phyloP scores from a whole-genome alignment of 2,888 invertebrate species.

The Coleophora deauratella region DNA sequence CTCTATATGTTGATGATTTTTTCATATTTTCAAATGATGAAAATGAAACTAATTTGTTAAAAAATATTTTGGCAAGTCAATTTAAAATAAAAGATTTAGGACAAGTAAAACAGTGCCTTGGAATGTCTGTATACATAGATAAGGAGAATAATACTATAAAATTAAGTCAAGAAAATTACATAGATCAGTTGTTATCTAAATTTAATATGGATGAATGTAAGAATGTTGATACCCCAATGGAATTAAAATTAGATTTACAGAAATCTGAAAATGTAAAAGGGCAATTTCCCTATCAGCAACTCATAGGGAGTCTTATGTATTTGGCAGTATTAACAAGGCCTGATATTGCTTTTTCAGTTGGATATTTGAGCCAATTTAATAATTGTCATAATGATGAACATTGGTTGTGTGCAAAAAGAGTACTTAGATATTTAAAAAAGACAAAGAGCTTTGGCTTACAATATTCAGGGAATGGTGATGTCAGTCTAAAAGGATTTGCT shows the following conservation, averaged over 20 bases:
- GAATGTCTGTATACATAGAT: conserved; percentile 5
- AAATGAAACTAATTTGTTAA: too few species aligned
- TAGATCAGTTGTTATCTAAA: conserved; percentile 3
- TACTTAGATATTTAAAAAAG: too few species aligned
- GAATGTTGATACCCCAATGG: conserved; percentile 9
- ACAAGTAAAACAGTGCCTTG: conserved; percentile 13
- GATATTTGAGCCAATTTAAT: conserved; percentile 9
- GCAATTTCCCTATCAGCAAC: conserved; percentile 10
- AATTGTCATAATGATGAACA: conserved; percentile 8
- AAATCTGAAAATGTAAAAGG: conserved; percentile 7
- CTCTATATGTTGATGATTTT: too few species aligned
- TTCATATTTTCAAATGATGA: too few species aligned
- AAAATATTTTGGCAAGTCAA: background rate
- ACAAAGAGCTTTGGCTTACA: too few species aligned
- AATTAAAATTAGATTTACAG: conserved; percentile 13
- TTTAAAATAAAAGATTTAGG: conserved; percentile 15
- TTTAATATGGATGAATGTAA: conserved; percentile 8
- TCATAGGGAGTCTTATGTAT: conserved; percentile 13
- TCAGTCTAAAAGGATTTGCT: too few species aligned
- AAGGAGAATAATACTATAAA: conserved; percentile 1
- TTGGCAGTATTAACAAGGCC: conserved; percentile 7
- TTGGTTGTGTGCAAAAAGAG: too few species aligned
- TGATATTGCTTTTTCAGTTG: conserved; percentile 4
- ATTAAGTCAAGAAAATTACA: conserved; percentile 6
- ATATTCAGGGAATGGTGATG: too few species aligned